Conservation (phyloP, 2,888 invertebrate genomes). For the Himalopsyche anomala region DNA sequence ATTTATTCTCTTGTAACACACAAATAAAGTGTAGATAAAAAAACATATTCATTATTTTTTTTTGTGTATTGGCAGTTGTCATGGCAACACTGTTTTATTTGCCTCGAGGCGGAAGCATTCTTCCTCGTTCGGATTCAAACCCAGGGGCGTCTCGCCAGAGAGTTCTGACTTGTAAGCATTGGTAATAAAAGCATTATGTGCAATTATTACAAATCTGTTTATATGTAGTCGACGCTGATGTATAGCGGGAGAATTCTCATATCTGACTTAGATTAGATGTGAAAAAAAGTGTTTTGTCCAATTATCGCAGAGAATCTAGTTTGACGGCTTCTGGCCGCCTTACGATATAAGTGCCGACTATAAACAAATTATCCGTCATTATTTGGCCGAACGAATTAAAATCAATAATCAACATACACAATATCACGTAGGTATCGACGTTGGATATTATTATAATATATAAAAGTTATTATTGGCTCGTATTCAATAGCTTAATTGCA, state of each 20-base stretch:
- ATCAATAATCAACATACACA: conserved; percentile 34
- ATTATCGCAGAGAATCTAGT: conserved; percentile 57
- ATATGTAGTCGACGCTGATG: neutral
- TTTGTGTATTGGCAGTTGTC: neutral
- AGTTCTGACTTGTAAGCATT: conserved; percentile 16
- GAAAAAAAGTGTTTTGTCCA: conserved; percentile 59
- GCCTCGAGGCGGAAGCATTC: conserved; percentile 10
- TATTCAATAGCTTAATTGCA: neutral
- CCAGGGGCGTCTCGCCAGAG: conserved; percentile 15
- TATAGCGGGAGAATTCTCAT: neutral
- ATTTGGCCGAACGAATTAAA: conserved; percentile 37
- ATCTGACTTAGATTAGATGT: conserved; percentile 14
- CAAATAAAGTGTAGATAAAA: too few relatives aligned
- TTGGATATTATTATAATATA: conserved; percentile 20
- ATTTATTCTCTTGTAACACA: too few relatives aligned
- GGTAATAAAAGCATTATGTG: conserved; percentile 20
- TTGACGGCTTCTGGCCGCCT: conserved; percentile 54
- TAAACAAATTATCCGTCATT: conserved; percentile 58
- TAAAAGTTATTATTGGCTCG: conserved; percentile 19
- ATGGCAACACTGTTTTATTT: neutral
- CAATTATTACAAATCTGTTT: conserved; percentile 26
- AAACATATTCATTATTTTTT: too few relatives aligned
- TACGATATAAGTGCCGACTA: conserved; percentile 39
- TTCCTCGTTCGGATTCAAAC: conserved; percentile 24
- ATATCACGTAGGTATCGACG: neutral